These are phyloP conservation scores for Tupaia tana DNA, from an alignment of 2,113 vertebrate species.

Conservation along the genomic window DNA sequence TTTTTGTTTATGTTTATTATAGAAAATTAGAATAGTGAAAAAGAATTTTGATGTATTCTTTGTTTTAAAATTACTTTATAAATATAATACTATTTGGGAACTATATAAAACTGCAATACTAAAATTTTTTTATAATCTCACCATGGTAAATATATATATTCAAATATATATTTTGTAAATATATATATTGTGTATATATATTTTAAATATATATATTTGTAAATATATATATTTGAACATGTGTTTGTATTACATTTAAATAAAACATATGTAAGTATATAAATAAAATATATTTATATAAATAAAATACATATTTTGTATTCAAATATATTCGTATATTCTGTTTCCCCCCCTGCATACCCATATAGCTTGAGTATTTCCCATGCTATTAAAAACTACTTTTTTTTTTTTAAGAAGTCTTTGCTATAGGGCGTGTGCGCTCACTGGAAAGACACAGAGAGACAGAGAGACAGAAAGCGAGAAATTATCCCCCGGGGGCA, in stretches of 20 bases:
- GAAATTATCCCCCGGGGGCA: too few species aligned
- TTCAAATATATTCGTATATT: background rate
- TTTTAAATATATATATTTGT: background rate
- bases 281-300: background rate
- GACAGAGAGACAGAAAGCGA: too few species aligned
- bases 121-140: background rate
- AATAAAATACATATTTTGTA: background rate
- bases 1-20: slow-evolving; percentile 48
- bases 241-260: background rate
- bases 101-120: background rate
- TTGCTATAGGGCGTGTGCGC: too few species aligned
- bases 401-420: too few species aligned
- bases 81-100: slow-evolving; percentile 40
- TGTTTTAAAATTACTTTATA: slow-evolving; percentile 56
- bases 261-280: background rate
- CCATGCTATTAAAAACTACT: background rate
- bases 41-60: background rate
- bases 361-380: background rate
- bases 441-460: too few species aligned
- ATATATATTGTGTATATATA: background rate
- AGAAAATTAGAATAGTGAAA: slow-evolving; percentile 36
- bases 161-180: background rate
- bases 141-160: background rate
- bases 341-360: background rate
- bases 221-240: background rate